Base-by-base conservation (phyloP, 2,888 invertebrate species). In the Microctonus brassicae region DNA sequence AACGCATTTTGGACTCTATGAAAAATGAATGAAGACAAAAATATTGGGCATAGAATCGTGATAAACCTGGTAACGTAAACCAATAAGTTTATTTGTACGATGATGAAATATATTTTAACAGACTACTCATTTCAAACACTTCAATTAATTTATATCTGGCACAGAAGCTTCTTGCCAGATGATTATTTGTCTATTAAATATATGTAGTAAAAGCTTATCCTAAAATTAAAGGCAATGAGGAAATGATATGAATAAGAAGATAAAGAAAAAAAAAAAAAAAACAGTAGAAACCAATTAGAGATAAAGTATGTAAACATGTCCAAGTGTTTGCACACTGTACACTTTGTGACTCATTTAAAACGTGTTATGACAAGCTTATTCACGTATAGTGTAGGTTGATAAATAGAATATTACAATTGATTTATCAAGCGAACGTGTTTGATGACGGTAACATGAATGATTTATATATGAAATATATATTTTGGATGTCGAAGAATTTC, bases 41-140 rank as follows among this genome's bases (percentile, higher is more conserved):
- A 22, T 34, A 17, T 7, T 22, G 33, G 22, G 0, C 17, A 47
- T 17, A 47, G 1, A 10, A 22, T 13, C 33, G 10, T 34, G 20
- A 20, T 39, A 24, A 36, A 61, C 6, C 10, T 33, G 17, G 17
- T 3, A 58, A 29, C n/a, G 10, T 9, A 1, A 17, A 29, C 17
- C 20, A 33, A 58, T 33, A 33, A 58, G 61, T 61, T 61, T 61
- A 36, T 61, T 61, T 61, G 17, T 10, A 33, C 17, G 17, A 33
- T 58, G 29, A 58, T 58, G 9, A 10, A 33, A 58, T 58, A 13
- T 58, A 29, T 58, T 58, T 58, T 58, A 29, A 58, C 58, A 58
- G 29, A 33, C 58, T 33, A 58, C 33, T 58, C 29, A 22, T 9
- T 29, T n/a, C n/a, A 58, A 58, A 58, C 24, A 33, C 17, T 5